These are phyloP conservation scores for Phasianus colchicus DNA, from an alignment of 2,113 vertebrate species.

Conservation along the genomic window DNA sequence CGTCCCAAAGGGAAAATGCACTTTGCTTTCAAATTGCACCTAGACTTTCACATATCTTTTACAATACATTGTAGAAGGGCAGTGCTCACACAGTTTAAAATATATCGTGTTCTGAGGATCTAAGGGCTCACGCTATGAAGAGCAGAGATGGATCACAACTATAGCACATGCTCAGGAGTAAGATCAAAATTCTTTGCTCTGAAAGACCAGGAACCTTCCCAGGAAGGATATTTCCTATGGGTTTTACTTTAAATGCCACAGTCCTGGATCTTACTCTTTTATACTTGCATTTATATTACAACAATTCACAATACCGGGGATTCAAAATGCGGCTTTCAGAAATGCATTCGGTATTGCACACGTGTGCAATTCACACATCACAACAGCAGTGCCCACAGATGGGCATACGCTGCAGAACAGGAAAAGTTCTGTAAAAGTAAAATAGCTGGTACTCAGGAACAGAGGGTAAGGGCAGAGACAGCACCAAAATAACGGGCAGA, in stretches of 20 bases:
- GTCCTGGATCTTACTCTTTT: not conserved
- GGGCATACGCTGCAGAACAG: not conserved
- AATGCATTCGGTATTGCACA: fast-evolving
- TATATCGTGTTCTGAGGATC: not conserved
- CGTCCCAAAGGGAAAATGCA: constrained; percentile 16
- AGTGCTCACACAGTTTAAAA: not conserved
- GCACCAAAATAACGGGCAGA: not conserved
- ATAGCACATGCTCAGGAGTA: not conserved
- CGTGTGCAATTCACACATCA: not conserved
- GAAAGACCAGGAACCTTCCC: not conserved
- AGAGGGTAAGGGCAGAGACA: not conserved
- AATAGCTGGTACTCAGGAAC: not conserved
- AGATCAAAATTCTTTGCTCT: not conserved
- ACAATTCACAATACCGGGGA: not conserved
- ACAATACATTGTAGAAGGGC: constrained; percentile 25
- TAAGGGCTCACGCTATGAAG: not conserved
- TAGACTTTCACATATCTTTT: constrained; percentile 1
- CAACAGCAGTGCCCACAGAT: not conserved
- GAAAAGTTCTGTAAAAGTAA: no score
- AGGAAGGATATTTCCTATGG: not conserved
- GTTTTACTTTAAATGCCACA: not conserved
- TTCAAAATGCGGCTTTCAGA: not conserved
- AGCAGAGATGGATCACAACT: not conserved
- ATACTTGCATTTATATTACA: not conserved
- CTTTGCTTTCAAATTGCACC: constrained; percentile 32